phyloP scores from a whole-genome alignment of 2,797 vertebrate species.

The Notamacropus eugenii region DNA sequence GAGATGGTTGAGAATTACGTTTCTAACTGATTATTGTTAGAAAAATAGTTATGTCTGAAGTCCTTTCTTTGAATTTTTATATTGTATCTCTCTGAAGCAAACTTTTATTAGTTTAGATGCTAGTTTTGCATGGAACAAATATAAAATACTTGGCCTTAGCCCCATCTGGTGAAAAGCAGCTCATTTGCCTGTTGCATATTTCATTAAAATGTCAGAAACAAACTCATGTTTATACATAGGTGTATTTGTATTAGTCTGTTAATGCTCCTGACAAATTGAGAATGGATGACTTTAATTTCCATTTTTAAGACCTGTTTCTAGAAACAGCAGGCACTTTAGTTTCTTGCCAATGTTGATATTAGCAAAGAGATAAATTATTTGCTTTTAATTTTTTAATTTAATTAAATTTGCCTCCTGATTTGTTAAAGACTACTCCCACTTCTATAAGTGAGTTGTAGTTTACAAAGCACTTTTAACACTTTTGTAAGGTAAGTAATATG shows the following conservation, averaged over 20 bases:
- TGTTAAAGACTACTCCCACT: too few species aligned
- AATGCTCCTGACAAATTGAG: neutral
- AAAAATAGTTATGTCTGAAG: neutral
- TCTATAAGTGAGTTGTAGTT: neutral
- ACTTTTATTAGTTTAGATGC: neutral
- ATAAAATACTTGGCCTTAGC: neutral
- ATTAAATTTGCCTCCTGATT: neutral
- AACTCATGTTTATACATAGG: neutral
- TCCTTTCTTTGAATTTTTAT: conserved; percentile 10
- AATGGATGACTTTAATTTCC: neutral
- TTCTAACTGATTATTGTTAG: conserved; percentile 1
- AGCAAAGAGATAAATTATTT: neutral
- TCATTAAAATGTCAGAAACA: neutral
- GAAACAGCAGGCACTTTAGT: neutral
- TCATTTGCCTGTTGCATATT: neutral
- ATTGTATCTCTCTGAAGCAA: conserved; percentile 15
- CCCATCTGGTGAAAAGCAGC: neutral
- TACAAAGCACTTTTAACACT: neutral
- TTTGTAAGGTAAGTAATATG: neutral
- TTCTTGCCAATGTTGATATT: neutral
- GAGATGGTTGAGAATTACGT: neutral
- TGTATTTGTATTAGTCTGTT: neutral
- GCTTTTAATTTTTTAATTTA: conserved; percentile 1
- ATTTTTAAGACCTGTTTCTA: neutral
- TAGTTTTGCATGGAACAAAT: neutral